Conservation (phyloP, 2,797 vertebrate species). For the Centropyge bicolor region DNA sequence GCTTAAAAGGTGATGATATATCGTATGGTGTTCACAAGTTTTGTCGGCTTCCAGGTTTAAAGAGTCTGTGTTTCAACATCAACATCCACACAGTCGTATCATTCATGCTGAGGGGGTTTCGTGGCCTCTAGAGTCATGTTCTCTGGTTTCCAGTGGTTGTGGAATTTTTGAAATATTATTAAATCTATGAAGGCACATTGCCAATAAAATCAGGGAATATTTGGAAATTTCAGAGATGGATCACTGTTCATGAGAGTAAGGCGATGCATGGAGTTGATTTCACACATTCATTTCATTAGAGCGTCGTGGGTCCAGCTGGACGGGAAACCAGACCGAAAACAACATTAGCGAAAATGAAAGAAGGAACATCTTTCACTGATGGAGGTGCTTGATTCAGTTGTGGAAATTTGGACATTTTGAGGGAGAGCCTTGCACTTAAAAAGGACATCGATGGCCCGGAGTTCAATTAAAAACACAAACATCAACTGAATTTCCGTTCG, state of each 20-base stretch:
- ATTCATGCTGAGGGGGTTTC: constrained; percentile 5
- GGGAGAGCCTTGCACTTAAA: constrained; percentile 7
- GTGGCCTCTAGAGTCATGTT: neutral
- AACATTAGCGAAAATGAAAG: constrained; percentile 11
- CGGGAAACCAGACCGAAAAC: constrained; percentile 26
- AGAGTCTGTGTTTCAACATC: neutral
- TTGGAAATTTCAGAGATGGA: constrained; percentile 13
- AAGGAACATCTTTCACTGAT: constrained; percentile 18
- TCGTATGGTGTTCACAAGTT: neutral
- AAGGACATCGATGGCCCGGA: neutral
- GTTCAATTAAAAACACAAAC: constrained; percentile 51
- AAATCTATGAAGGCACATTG: constrained; percentile 10
- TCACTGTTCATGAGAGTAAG: neutral
- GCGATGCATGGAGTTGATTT: neutral
- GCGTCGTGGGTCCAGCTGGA: constrained; percentile 1
- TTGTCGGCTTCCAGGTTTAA: neutral
- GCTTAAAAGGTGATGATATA: no score
- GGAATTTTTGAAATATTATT: neutral
- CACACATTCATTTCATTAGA: constrained; percentile 19
- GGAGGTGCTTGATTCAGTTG: constrained; percentile 1
- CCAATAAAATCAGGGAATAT: neutral
- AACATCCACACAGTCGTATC: neutral
- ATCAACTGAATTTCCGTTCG: constrained; percentile 11
- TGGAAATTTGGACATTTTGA: constrained; percentile 29
- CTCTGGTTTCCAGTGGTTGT: neutral